Evolutionary conservation across 2,888 invertebrate species (phyloP).

Genomic region (Polydrusus pterygomalis): DNA sequence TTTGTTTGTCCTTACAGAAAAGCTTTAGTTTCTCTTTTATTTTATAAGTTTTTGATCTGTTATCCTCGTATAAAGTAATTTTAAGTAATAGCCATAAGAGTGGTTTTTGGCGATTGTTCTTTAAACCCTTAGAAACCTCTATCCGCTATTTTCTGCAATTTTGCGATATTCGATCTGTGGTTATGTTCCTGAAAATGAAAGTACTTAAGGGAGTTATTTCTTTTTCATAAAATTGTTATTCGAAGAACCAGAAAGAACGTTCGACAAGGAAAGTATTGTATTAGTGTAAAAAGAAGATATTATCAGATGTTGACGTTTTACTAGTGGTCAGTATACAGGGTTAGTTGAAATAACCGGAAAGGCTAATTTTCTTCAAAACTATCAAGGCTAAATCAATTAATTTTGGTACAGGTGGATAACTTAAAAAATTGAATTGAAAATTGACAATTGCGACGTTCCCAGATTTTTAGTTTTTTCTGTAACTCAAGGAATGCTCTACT

Average conservation of each 20-base stretch:
- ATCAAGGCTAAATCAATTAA: no score
- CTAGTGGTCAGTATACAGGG: no score
- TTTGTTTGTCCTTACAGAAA: constrained; percentile 7
- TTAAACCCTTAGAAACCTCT: constrained; percentile 18
- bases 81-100: constrained; percentile 5
- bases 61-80: constrained; percentile 33
- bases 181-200: constrained; percentile 16
- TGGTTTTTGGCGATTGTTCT: constrained; percentile 24
- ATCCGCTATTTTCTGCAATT: constrained; percentile 36
- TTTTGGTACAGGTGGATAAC: no score
- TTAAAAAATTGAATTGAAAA: no score
- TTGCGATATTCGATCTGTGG: constrained; percentile 30
- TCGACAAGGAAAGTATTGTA: no score
- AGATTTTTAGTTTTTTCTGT: no score
- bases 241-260: background rate
- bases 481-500: no score
- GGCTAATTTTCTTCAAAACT: no score
- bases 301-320: no score
- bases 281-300: no score
- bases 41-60: constrained; percentile 38
- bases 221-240: constrained; percentile 21
- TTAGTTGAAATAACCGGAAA: no score
- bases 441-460: no score
- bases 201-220: constrained; percentile 32
- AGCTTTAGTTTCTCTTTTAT: constrained; percentile 9